Conservation (phyloP, 2,113 vertebrate genomes). For the Pelecanus crispus region DNA sequence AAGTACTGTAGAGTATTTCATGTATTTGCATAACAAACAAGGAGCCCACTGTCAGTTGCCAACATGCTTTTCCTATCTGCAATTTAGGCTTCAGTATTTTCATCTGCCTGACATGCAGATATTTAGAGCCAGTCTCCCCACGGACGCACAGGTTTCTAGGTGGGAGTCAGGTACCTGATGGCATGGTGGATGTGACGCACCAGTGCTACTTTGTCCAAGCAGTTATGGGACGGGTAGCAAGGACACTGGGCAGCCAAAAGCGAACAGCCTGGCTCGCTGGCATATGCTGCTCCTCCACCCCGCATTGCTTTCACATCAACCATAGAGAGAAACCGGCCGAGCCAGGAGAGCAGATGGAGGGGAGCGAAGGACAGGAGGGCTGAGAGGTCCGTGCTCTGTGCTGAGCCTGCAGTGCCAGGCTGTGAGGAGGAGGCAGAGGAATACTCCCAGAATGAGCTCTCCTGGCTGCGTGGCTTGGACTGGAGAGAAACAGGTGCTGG, state of each 20-base stretch:
- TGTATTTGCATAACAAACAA: background rate
- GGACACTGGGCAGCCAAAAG: background rate
- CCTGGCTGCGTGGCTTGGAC: background rate
- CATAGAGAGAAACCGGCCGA: background rate
- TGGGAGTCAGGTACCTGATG: background rate
- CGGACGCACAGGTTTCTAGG: no score
- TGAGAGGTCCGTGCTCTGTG: fast-evolving
- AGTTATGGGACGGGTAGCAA: no score
- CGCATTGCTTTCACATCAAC: fast-evolving
- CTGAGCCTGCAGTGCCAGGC: background rate
- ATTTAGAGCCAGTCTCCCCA: background rate
- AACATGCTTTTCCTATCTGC: background rate
- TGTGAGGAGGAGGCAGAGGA: background rate
- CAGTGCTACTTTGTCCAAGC: background rate
- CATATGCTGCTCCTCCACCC: background rate
- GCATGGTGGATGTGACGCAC: background rate
- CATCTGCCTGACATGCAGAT: background rate
- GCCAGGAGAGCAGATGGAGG: background rate
- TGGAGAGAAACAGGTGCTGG: background rate
- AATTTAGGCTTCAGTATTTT: background rate
- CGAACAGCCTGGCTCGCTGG: background rate
- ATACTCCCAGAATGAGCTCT: background rate
- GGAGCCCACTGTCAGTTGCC: background rate
- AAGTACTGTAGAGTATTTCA: background rate
- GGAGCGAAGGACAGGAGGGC: background rate